Percentiles rank a stretch among this genome's conserved stretches.
Evolutionary conservation across 2,113 vertebrate species (phyloP).

Genomic region (Genyomyrus donnyi): DNA sequence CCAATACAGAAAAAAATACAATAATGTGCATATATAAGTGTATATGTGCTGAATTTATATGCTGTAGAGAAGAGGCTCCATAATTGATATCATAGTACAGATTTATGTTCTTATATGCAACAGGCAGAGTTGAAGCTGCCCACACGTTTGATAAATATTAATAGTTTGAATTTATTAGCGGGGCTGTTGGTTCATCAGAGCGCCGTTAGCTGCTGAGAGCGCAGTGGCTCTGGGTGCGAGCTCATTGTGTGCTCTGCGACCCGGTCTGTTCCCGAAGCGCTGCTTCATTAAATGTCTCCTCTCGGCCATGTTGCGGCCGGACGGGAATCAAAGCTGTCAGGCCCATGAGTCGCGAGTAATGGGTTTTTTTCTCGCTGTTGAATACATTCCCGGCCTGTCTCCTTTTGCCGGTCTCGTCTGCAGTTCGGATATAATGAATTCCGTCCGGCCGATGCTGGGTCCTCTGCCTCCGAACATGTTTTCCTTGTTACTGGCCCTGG

Average conservation of each 20-base stretch:
- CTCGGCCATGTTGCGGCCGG: conserved; percentile 95
- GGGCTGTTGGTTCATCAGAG: conserved; percentile 78
- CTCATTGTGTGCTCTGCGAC: conserved; percentile 82
- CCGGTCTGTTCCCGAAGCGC: conserved; percentile 90
- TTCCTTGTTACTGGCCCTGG: conserved; percentile 69
- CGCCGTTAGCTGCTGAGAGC: conserved; percentile 83
- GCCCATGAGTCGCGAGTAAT: conserved; percentile 89
- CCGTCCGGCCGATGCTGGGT: conserved; percentile 76
- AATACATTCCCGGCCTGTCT: conserved; percentile 87
- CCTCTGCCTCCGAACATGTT: conserved; percentile 80
- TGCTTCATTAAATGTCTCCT: conserved; percentile 98
- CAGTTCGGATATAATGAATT: conserved; percentile 78
- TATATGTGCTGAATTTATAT: conserved; percentile 61
- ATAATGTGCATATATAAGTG: conserved; percentile 16
- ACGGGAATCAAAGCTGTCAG: conserved; percentile 96
- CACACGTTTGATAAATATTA: conserved; percentile 90
- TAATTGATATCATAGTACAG: conserved; percentile 75
- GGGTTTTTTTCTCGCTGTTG: conserved; percentile 84
- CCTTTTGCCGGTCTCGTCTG: conserved; percentile 73
- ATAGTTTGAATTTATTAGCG: conserved; percentile 84
- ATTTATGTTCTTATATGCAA: conserved; percentile 73
- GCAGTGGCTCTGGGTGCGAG: conserved; percentile 81
- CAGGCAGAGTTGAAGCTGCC: conserved; percentile 71
- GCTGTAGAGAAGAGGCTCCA: conserved; percentile 72
- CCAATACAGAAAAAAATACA: conserved; percentile 46